Percentiles rank a stretch among this genome's conserved stretches.
Conservation (phyloP, 2,797 vertebrate species). For the Salmo trutta region DNA sequence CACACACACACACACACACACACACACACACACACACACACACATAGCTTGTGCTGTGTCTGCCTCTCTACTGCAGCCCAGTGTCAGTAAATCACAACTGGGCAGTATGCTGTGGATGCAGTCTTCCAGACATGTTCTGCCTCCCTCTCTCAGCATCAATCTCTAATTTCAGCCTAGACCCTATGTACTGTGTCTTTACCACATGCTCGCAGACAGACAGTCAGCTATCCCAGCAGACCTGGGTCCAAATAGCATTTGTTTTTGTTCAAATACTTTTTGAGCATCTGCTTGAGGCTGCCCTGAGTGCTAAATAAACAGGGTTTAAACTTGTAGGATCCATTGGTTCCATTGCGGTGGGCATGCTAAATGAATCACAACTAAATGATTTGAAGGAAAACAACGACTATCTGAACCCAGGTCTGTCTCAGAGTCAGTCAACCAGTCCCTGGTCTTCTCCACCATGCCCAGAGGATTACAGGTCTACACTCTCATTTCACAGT, state of each 20-base stretch:
- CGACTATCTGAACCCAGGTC: too few species aligned
- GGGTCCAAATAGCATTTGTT: too few species aligned
- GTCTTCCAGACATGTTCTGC: conserved; percentile 59
- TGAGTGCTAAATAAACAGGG: too few species aligned
- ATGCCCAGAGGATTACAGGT: conserved; percentile 62
- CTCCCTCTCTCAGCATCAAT: conserved; percentile 72
- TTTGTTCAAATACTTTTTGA: too few species aligned
- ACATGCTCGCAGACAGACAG: conserved; percentile 74
- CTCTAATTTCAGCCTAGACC: conserved; percentile 76
- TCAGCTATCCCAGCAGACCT: conserved; percentile 56
- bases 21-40: conserved; percentile 12
- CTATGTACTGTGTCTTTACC: conserved; percentile 69
- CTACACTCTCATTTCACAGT: conserved; percentile 63
- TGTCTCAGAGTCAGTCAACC: neutral
- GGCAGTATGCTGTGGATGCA: conserved; percentile 64
- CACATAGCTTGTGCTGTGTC: conserved; percentile 34
- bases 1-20: neutral
- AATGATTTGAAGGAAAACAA: too few species aligned
- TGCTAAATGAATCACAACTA: too few species aligned
- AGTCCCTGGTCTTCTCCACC: conserved; percentile 42
- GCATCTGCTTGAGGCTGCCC: too few species aligned
- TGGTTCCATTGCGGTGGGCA: too few species aligned
- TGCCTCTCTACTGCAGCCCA: conserved; percentile 45
- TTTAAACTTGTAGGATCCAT: too few species aligned
- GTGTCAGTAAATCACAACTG: conserved; percentile 63